Conservation (phyloP, 1,140 invertebrate species). For the Lasioglossum baleicum region DNA sequence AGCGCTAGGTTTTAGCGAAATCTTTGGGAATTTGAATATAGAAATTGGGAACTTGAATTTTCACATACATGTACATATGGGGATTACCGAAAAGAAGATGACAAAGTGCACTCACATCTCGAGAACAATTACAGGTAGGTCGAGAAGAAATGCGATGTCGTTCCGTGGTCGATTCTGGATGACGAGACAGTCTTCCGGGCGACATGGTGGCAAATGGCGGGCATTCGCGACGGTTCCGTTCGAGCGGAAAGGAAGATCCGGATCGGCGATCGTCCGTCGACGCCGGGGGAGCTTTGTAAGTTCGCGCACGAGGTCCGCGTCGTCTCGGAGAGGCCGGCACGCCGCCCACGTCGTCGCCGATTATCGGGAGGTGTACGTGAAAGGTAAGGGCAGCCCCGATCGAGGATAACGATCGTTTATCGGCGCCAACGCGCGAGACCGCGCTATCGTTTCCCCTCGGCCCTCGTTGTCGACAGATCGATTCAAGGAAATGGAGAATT, state of each 20-base stretch:
- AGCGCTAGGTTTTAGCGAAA: too few species aligned
- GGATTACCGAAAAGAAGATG: too few species aligned
- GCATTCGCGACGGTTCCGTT: constrained; percentile 1
- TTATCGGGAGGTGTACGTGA: constrained; percentile 40
- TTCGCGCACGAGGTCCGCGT: constrained; percentile 42
- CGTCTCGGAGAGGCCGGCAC: constrained; percentile 15
- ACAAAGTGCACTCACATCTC: too few species aligned
- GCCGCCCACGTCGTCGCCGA: constrained; percentile 47
- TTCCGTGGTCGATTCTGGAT: too few species aligned
- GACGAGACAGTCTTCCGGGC: neutral
- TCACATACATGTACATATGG: too few species aligned
- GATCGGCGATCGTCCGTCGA: constrained; percentile 11
- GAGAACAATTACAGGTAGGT: too few species aligned
- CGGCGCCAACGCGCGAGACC: constrained; percentile 28
- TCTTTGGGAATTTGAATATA: too few species aligned
- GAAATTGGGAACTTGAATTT: too few species aligned
- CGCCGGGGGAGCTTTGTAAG: constrained; percentile 16
- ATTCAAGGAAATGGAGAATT: constrained; percentile 47
- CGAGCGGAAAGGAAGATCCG: constrained; percentile 15
- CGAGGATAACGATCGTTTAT: constrained; percentile 48
- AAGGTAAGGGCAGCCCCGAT: constrained; percentile 32
- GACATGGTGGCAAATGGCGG: neutral
- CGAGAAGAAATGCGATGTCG: neutral
- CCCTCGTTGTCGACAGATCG: constrained; percentile 34
- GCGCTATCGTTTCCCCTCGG: constrained; percentile 9